Conservation (phyloP, 2,888 invertebrate genomes). For the Suillia variegata region DNA sequence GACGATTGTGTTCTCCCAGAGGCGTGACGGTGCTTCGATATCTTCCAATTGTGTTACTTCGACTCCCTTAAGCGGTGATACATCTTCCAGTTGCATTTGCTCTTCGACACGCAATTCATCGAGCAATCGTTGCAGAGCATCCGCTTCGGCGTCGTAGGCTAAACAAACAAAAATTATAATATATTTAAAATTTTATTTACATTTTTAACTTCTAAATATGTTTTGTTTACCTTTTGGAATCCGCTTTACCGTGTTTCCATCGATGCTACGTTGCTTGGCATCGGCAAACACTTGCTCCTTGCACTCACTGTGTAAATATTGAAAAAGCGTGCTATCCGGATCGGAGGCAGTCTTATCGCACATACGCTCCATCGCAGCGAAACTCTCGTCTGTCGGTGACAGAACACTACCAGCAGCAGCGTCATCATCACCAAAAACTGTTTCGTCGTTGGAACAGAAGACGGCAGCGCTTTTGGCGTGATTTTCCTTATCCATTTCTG, state of each 20-base stretch:
- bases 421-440: conserved; percentile 13
- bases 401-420: background rate
- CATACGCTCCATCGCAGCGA: conserved; percentile 54
- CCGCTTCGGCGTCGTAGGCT: conserved; percentile 40
- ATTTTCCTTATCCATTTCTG: background rate
- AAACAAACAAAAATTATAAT: background rate
- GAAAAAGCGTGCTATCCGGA: conserved; percentile 55
- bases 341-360: conserved; percentile 57
- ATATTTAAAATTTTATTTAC: background rate
- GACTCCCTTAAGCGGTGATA: conserved; percentile 39
- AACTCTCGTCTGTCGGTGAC: conserved; percentile 49
- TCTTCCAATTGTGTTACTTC: conserved; percentile 56
- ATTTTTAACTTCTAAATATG: too few relatives aligned
- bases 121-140: conserved; percentile 45
- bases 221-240: too few relatives aligned
- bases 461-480: too few relatives aligned
- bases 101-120: conserved; percentile 38
- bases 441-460: conserved; percentile 18
- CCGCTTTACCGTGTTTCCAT: background rate
- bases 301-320: conserved; percentile 48
- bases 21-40: conserved; percentile 54
- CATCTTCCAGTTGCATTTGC: conserved; percentile 33
- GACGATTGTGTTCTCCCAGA: conserved; percentile 54
- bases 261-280: conserved; percentile 30
- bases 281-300: conserved; percentile 39